A percentile compares a stretch with the other conserved stretches of the same genome.
phyloP scores from a whole-genome alignment of 2,113 vertebrate species.

The Panthera uncia region DNA sequence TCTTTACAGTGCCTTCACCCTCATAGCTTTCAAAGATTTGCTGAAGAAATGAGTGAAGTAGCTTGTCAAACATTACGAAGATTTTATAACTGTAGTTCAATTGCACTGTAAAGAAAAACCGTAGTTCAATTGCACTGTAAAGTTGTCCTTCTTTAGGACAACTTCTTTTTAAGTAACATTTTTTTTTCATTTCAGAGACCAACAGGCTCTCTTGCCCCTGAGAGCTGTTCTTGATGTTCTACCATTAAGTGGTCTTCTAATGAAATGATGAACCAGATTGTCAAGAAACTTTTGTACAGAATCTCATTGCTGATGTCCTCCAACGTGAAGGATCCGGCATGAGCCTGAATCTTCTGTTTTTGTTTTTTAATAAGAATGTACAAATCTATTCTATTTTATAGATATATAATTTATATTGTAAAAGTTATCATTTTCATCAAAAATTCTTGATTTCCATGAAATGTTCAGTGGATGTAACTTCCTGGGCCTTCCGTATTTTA shows the following conservation, averaged over 20 bases:
- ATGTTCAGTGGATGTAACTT: not conserved
- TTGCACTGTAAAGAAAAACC: too few relatives aligned
- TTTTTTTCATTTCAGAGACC: not conserved
- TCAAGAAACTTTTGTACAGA: not conserved
- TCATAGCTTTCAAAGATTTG: not conserved
- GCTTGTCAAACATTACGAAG: not conserved
- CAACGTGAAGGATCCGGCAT: not conserved
- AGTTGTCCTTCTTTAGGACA: not conserved
- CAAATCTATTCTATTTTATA: not conserved
- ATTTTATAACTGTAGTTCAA: not conserved
- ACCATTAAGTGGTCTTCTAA: not conserved
- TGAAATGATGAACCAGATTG: not conserved
- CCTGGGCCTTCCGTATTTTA: not conserved
- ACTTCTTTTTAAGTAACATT: not conserved
- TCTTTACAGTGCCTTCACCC: not conserved
- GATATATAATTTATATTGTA: not conserved
- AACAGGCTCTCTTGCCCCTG: not conserved
- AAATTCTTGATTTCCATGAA: not conserved
- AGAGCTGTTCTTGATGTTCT: not conserved
- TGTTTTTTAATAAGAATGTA: not conserved
- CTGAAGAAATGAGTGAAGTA: not conserved
- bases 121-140: too few relatives aligned
- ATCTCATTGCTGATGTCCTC: not conserved
- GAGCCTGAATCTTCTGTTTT: not conserved
- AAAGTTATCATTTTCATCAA: not conserved